These are phyloP conservation scores for Mormoops blainvillei DNA, from an alignment of 2,113 vertebrate species.

Conservation along the genomic window DNA sequence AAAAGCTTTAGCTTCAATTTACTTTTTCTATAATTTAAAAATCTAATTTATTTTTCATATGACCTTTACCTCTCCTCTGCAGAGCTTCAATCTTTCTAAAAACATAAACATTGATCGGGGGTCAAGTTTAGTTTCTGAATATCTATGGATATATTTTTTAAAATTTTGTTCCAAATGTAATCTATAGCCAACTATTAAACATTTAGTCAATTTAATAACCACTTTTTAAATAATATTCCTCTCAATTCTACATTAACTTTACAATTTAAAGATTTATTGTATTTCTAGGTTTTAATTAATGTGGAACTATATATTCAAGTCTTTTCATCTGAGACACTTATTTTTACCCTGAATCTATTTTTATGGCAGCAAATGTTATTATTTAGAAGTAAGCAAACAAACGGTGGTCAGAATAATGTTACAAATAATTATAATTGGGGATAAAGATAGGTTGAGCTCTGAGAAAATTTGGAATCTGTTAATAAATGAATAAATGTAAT, in stretches of 20 bases:
- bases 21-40: neutral
- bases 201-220: neutral
- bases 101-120: neutral
- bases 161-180: neutral
- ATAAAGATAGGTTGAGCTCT: neutral
- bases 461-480: neutral
- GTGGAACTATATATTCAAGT: neutral
- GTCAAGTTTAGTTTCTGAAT: neutral
- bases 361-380: neutral
- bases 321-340: slow-evolving; percentile 20
- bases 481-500: neutral
- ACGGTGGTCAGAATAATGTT: neutral
- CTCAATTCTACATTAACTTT: neutral
- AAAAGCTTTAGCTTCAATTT: neutral
- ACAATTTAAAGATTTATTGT: neutral
- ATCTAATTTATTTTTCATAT: neutral
- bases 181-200: neutral
- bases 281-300: neutral
- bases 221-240: neutral
- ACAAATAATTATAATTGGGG: neutral
- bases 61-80: neutral
- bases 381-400: neutral
- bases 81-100: neutral
- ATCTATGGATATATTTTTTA: neutral
- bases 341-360: neutral